phyloP scores from a whole-genome alignment of 2,797 vertebrate species.

The Artibeus jamaicensis region DNA sequence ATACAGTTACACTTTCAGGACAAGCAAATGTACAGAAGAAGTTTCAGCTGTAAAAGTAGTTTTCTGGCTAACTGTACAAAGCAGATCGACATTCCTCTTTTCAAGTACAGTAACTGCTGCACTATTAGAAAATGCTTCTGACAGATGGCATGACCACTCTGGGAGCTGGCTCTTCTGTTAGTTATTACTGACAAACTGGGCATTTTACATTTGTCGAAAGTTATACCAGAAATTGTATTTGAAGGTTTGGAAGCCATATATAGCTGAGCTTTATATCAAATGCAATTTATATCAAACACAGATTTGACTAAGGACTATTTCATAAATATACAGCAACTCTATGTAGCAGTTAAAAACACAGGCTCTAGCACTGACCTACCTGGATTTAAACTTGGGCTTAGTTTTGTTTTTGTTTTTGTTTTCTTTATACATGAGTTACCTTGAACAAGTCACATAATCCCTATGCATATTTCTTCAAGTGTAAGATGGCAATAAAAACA shows the following conservation, averaged over 20 bases:
- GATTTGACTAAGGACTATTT: conserved; percentile 4
- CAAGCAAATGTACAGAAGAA: background rate
- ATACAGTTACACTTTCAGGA: background rate
- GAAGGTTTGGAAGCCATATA: conserved; percentile 61
- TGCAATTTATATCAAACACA: conserved; percentile 63
- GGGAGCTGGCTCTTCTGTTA: conserved; percentile 60
- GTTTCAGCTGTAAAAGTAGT: conserved; percentile 26
- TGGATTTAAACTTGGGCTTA: background rate
- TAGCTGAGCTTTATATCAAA: conserved; percentile 67
- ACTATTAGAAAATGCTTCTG: conserved; percentile 73
- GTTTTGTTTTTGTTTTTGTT: background rate
- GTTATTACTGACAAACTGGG: conserved; percentile 53
- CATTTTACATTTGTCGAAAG: conserved; percentile 32
- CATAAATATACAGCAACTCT: conserved; percentile 24
- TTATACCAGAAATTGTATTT: background rate
- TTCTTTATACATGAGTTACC: background rate
- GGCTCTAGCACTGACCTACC: background rate
- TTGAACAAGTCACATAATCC: background rate
- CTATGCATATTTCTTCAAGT: background rate
- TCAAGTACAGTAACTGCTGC: conserved; percentile 59
- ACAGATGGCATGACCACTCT: conserved; percentile 61
- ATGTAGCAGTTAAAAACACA: background rate
- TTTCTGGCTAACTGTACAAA: conserved; percentile 1
- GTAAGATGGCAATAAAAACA: background rate
- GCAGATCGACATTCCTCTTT: conserved; percentile 50